Percentiles rank a stretch among this genome's conserved stretches.
Evolutionary conservation across 1,140 invertebrate species (phyloP).

Genomic region (Caenorhabditis inopinata): DNA sequence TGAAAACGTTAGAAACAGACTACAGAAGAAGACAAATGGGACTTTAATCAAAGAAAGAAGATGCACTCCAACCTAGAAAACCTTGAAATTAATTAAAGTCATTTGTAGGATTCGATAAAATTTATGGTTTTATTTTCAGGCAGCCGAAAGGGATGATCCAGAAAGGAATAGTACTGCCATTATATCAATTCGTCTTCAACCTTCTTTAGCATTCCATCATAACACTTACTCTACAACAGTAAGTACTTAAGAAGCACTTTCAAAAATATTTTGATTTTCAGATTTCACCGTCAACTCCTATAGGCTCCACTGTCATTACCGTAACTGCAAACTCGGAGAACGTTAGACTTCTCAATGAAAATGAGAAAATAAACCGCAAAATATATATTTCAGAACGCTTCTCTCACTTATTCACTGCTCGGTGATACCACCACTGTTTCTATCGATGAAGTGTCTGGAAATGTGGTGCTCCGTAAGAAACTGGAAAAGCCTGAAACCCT

Average conservation of each 20-base stretch:
- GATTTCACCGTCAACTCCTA: constrained; percentile 21
- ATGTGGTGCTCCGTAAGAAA: not conserved
- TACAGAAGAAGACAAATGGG: not conserved
- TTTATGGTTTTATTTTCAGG: constrained; percentile 31
- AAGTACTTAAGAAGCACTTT: not conserved
- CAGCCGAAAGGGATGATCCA: constrained; percentile 25
- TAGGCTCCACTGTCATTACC: constrained; percentile 17
- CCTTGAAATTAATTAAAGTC: too few species aligned
- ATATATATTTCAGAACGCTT: not conserved
- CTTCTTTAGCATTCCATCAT: constrained; percentile 31
- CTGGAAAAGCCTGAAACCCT: constrained; percentile 10
- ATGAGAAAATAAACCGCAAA: too few species aligned
- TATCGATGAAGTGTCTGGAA: constrained; percentile 9
- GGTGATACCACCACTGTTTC: not conserved
- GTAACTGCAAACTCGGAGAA: constrained; percentile 26
- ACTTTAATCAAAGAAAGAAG: not conserved
- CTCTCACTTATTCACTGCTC: constrained; percentile 1
- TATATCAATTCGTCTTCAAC: constrained; percentile 17
- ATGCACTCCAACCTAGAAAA: too few species aligned
- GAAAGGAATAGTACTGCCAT: constrained; percentile 43
- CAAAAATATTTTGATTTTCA: not conserved
- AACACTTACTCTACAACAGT: constrained; percentile 33
- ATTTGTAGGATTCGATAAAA: not conserved
- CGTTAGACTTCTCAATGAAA: too few species aligned
- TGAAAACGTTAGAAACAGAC: not conserved